Evolutionary conservation across 2,888 invertebrate species (phyloP).

Genomic region (Scaptomyza caliginosa): DNA sequence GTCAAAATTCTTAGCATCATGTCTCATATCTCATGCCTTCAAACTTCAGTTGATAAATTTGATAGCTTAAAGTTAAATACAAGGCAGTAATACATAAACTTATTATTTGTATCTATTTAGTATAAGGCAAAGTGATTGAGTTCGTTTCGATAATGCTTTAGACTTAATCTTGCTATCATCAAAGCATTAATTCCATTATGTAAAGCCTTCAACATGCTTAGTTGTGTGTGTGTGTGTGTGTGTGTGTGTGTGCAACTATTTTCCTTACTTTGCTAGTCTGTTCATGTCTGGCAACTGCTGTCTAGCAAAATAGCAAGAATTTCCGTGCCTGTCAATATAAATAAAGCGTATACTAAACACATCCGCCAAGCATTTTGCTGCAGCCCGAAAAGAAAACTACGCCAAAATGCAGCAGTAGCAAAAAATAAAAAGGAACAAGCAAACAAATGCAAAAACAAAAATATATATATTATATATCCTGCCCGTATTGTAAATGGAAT

Average conservation of each 20-base stretch:
- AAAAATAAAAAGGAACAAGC: neutral
- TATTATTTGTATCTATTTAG: too few relatives aligned
- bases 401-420: slow-evolving; percentile 34
- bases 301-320: slow-evolving; percentile 26
- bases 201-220: neutral
- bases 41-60: neutral
- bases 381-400: slow-evolving; percentile 16
- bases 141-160: neutral
- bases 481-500: slow-evolving; percentile 17
- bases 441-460: slow-evolving; percentile 1
- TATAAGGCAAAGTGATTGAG: neutral
- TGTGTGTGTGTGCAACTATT: slow-evolving; percentile 1
- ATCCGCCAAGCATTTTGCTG: slow-evolving; percentile 41
- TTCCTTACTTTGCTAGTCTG: neutral
- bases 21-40: neutral
- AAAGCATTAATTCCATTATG: neutral
- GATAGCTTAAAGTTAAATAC: too few relatives aligned
- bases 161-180: neutral
- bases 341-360: slow-evolving; percentile 53
- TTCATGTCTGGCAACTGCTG: slow-evolving; percentile 21
- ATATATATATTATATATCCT: slow-evolving; percentile 8
- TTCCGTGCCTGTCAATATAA: slow-evolving; percentile 55
- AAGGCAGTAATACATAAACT: too few relatives aligned
- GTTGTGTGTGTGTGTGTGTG: neutral
- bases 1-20: neutral